Base-by-base conservation (phyloP, 1,140 invertebrate species). In the Heliconius melpomene region DNA sequence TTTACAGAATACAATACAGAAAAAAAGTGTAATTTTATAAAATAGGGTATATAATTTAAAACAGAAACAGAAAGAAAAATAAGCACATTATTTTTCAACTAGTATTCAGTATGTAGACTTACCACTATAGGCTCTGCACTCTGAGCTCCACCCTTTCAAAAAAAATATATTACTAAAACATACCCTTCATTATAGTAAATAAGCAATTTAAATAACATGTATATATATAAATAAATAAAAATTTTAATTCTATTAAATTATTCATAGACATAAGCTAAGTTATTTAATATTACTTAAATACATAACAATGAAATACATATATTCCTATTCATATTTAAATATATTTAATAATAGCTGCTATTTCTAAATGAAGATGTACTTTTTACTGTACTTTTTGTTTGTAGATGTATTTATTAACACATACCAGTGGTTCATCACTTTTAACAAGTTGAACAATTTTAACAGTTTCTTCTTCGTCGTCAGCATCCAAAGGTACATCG, bases 391-490 rank as follows among this genome's bases (percentile, higher is more conserved):
- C n/a, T 46, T 3, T 32, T 72, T 20, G 18, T 32, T 32, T 32
- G 32, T 32, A n/a, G 20, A 26, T 5, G 11, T n/a, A 66, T 23
- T 66, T 66, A 29, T n/a, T 6, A 72, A 78, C 83, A 85, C 97
- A 96, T 96, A 99, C 98, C 97, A 99, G 94, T 70, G 98, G 98
- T 94, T 99, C 98, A 93, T 99, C 98, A 93, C 98, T 98, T 94
- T 99, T 99, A 38, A 99, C 98, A 78, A 99, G 95, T 94, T 99
- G 98, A 36, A 99, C 98, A 93, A 99, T 99, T 95, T 99, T 99
- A 75, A 99, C 97, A 46, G 98, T 98, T 92, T 98, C 98, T 93
- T 99, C 98, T 90, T 98, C 98, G 88, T 98, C 97, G 90, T 98
- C 98, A 20, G 97, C 96, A 89, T 98, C 98, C 72, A 97, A 90